phyloP scores from a whole-genome alignment of 2,113 vertebrate species.

The Prunella fulvescens region DNA sequence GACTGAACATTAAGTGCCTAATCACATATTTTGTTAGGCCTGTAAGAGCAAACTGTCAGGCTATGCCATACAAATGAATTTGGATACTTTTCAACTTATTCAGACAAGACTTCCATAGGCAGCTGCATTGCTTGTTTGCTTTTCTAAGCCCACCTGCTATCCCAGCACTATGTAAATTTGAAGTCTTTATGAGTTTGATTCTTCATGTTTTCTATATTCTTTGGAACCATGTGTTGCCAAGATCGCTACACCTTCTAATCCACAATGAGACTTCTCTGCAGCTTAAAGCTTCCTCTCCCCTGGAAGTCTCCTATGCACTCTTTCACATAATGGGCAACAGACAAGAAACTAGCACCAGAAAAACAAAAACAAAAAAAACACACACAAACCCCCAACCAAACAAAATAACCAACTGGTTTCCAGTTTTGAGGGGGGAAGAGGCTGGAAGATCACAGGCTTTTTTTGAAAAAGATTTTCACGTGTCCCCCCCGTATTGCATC shows the following conservation, averaged over 20 bases:
- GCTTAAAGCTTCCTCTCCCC: not conserved
- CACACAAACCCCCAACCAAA: not conserved
- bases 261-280: not conserved
- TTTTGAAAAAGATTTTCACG: not conserved
- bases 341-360: not conserved
- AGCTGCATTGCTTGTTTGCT: not conserved
- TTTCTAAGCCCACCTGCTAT: not conserved
- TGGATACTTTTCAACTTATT: not conserved
- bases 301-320: not conserved
- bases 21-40: not conserved
- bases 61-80: not conserved
- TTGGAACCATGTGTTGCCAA: not conserved
- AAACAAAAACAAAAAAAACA: not conserved
- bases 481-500: not conserved
- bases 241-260: not conserved
- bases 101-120: not conserved
- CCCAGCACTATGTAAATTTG: not conserved
- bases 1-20: not conserved
- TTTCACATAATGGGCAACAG: not conserved
- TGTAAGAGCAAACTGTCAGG: not conserved
- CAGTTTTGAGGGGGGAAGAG: not conserved
- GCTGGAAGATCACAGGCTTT: not conserved
- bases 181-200: not conserved
- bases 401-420: not conserved
- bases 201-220: not conserved